Evolutionary conservation across 2,888 invertebrate species (phyloP), one percentile per base, ranked within the genome.

Genomic region (Andrena fulva): DNA sequence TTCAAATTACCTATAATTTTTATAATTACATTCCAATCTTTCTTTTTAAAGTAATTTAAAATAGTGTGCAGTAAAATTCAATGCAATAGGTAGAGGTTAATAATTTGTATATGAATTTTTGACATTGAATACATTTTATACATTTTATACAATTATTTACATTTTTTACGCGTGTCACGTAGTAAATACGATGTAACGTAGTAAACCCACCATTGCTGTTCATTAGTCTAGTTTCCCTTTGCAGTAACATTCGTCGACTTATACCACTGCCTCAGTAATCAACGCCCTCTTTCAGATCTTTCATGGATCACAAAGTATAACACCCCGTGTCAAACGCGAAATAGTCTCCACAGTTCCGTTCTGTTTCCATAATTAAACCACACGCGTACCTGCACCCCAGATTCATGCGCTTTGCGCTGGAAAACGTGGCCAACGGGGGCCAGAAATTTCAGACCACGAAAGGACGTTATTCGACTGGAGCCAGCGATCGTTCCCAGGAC

Each of bases 401-500:
- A 24, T 42, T 69, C 56, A 42, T 56, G 42, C 20, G 10, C 27
- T 31, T 5, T 2, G 8, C 20, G 12, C 54, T 7, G n/a, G 35
- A 8, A 31, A 59, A n/a, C 8, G 5, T 8, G 24, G 35, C 10
- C n/a, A 5, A 10, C 29, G 16, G 12, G 60, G 16, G 16, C n/a
- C 16, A 12, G 29, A 24, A 33, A 27, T 62, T 77, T 42, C 29
- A 62, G 50, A 50, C 8, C 24, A 20, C 68, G 27, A 10, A 54
- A 27, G 42, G 48, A 60, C 62, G 64, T 27, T 62, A 42, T 75
- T 72, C 50, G 31, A 54, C 33, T 63, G 33, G 50, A 20, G 50
- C 56, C 59, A 54, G 62, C 52, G 81, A 85, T 85, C 76, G 73
- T 70, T 70, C 71, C 20, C 52, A 50, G n/a, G 82, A 80, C 80